phyloP scores from a whole-genome alignment of 2,888 invertebrate genomes.

The Dicyrtoma fusca region DNA sequence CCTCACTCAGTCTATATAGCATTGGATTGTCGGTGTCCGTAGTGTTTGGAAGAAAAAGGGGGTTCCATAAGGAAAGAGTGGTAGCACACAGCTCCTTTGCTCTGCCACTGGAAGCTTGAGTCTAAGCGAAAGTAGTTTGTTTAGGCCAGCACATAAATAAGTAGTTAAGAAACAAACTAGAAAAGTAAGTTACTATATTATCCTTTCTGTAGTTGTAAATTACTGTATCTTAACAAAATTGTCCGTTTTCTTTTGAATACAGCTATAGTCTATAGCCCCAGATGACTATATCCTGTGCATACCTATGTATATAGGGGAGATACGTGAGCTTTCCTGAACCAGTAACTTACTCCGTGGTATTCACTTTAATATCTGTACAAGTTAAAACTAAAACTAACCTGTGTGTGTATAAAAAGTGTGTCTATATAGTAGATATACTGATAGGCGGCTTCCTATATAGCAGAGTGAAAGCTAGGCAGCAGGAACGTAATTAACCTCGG shows the following conservation, averaged over 20 bases:
- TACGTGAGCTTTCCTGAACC: no score
- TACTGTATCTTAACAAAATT: constrained; percentile 38
- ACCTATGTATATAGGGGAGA: no score
- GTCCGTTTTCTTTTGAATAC: constrained; percentile 29
- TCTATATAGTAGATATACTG: no score
- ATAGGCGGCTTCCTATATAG: background rate
- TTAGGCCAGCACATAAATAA: constrained; percentile 36
- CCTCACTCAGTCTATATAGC: no score
- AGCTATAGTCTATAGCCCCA: background rate
- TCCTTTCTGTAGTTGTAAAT: constrained; percentile 37
- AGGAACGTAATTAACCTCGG: constrained; percentile 46
- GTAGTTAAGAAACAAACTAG: constrained; percentile 37
- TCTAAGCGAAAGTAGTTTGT: constrained; percentile 24
- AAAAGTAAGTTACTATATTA: constrained; percentile 38
- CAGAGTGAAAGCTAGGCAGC: constrained; percentile 30
- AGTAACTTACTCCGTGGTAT: no score
- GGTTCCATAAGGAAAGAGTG: background rate
- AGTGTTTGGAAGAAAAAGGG: no score
- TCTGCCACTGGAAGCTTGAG: constrained; percentile 9
- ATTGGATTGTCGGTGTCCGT: no score
- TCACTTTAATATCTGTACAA: no score
- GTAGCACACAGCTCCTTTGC: background rate
- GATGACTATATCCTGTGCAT: no score
- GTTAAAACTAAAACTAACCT: no score
- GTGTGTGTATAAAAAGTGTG: no score